Evolutionary conservation across 64 coral and sea anemone species (phyloP), one percentile per base, ranked within the genome.

Genomic region (Hydrozoanthus tunicans): DNA sequence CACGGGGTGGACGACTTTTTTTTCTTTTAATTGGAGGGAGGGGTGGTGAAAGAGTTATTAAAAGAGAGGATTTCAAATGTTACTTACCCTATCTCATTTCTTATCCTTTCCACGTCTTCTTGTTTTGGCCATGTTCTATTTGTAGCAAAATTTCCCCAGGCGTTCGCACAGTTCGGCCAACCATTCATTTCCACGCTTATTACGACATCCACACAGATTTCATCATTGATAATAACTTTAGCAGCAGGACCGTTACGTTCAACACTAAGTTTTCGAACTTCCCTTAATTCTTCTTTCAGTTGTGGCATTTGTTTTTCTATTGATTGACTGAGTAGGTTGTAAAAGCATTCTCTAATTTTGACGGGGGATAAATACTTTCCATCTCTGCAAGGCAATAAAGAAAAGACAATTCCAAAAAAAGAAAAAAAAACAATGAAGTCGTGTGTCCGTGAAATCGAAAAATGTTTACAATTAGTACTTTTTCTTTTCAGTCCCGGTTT

Each of bases 181-280:
- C 70, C 74, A 26, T 3, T 55, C 7, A 92, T 27, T 73, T 92
- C 82, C 1, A 92, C 0, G 81, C 91, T 92, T 13, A 92, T 17
- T 0, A 92, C 91, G 23, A 92, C 73, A 61, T 92, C 91, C 3
- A 92, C 7, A 3, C 86, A 81, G 27, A 92, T 92, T 61, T 86
- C 86, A 1, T 59, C 23, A 79, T 92, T 67, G 58, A 92, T 86
- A 15, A 55, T 79, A 53, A 92, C 53, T 53, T 83, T 92, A 8
- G 85, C 91, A 51, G 91, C 91, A 9, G 91, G 91, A 20, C 91
- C 91, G 9, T 92, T 86, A 6, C 1, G 60, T 56, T 58, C 77
- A 57, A 70, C 27, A 6, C 58, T 59, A 10, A 77, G 78, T 3
- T 59, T 13, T 10, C 15, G 3, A 24, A 62, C 1, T 3, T 27